These are phyloP conservation scores for Apamea epomidion DNA, from an alignment of 2,888 invertebrate genomes.

Conservation along the genomic window DNA sequence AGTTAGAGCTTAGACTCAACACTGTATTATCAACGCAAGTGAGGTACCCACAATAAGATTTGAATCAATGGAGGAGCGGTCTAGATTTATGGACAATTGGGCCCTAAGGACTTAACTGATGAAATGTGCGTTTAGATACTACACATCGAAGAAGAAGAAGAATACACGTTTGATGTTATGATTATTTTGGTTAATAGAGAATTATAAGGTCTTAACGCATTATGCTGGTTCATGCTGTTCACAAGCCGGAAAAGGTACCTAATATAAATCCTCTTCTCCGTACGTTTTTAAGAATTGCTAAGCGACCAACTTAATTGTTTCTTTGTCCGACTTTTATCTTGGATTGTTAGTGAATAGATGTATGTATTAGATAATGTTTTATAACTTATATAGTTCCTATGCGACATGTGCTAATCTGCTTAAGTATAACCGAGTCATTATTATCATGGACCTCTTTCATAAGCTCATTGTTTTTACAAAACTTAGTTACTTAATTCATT, in stretches of 20 bases:
- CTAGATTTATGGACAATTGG: background rate
- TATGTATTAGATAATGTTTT: background rate
- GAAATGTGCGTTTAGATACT: background rate
- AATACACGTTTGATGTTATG: background rate
- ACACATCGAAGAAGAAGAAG: background rate
- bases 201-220: background rate
- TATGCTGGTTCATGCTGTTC: background rate
- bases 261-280: background rate
- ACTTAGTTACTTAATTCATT: constrained; percentile 1
- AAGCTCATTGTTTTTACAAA: background rate
- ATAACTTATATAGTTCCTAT: background rate
- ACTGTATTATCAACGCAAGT: background rate
- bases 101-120: background rate
- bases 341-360: background rate
- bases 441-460: constrained; percentile 1
- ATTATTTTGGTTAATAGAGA: background rate
- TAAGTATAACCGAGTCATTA: background rate
- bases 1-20: constrained; percentile 5
- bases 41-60: background rate
- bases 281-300: background rate
- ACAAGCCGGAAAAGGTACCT: background rate
- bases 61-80: background rate
- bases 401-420: background rate
- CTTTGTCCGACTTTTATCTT: background rate
- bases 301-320: constrained; percentile 10